Evolutionary conservation across 2,888 invertebrate species (phyloP), one percentile per base, ranked within the genome.

Genomic region (Eupithecia pulchellata): DNA sequence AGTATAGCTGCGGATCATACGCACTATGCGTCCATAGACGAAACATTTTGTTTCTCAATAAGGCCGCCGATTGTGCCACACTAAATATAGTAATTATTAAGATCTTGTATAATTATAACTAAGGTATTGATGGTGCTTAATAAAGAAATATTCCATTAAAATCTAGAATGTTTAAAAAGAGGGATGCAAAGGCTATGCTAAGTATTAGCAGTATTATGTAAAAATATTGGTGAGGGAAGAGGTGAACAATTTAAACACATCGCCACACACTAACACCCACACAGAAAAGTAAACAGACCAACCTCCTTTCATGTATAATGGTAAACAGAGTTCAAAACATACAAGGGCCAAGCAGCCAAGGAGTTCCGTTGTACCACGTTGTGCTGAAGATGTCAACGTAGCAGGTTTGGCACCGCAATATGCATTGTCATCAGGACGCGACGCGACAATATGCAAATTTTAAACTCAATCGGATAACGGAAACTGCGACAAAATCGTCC

Each of bases 401-500:
- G 64, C 42, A 8, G 29, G 25, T 61, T 60, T 34, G 60, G 34
- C 25, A 63, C 25, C 11, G n/a, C 39, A 61, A 20, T 32, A 34
- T 61, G 61, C 61, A 61, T 36, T 61, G 32, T 34, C 61, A 61
- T 61, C 61, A 34, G 61, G 36, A 61, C 61, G 32, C 61, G 36
- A 61, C 61, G 32, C 61, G 61, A 61, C 61, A 25, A 32, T 61
- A 61, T 61, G 61, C 61, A 61, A 61, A 61, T 61, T 61, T 34
- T n/a, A 61, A 61, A 61, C 61, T 61, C 61, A 61, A 61, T 61
- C 61, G 61, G 34, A 32, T 61, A 61, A 34, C 61, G 61, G 61
- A 34, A 61, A 34, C 61, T n/a, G 61, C 61, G n/a, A 20, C 30
- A 32, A 58, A 27, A 60, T 61, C 34, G 20, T 60, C 29, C 58